Percentiles rank a stretch among this genome's conserved stretches.
These are phyloP conservation scores for Lepidurus packardi DNA, from an alignment of 1,140 invertebrate genomes.

Conservation along the genomic window DNA sequence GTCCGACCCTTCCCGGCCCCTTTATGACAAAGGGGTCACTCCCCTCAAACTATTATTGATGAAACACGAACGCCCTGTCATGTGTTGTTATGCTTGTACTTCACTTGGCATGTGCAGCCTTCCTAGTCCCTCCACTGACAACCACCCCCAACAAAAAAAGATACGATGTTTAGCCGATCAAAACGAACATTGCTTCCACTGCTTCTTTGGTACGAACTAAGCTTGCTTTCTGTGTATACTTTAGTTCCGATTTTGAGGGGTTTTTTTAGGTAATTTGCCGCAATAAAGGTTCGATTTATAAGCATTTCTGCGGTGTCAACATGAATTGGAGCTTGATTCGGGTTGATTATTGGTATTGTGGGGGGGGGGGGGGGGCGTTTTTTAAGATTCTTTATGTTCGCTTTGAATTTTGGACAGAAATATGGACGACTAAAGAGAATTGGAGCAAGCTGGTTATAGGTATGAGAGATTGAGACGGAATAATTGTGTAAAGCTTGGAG, in stretches of 20 bases:
- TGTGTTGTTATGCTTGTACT: neutral
- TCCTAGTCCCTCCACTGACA: neutral
- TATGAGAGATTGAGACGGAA: neutral
- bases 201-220: too few species aligned
- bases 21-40: constrained; percentile 22
- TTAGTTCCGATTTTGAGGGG: too few species aligned
- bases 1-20: constrained; percentile 11
- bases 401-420: neutral
- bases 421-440: neutral
- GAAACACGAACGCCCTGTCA: constrained; percentile 13
- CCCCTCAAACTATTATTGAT: constrained; percentile 16
- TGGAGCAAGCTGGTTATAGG: neutral
- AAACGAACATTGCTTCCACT: too few species aligned
- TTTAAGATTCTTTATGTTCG: too few species aligned
- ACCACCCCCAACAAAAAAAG: neutral
- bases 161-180: too few species aligned
- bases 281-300: too few species aligned
- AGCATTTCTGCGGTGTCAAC: too few species aligned
- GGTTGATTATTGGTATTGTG: too few species aligned
- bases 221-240: too few species aligned
- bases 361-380: too few species aligned
- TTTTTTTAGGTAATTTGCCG: too few species aligned
- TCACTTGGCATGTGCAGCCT: neutral
- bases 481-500: neutral
- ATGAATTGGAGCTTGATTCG: too few species aligned